Evolutionary conservation across 2,797 vertebrate genomes (phyloP).

Genomic region (Diglossa cyanea): DNA sequence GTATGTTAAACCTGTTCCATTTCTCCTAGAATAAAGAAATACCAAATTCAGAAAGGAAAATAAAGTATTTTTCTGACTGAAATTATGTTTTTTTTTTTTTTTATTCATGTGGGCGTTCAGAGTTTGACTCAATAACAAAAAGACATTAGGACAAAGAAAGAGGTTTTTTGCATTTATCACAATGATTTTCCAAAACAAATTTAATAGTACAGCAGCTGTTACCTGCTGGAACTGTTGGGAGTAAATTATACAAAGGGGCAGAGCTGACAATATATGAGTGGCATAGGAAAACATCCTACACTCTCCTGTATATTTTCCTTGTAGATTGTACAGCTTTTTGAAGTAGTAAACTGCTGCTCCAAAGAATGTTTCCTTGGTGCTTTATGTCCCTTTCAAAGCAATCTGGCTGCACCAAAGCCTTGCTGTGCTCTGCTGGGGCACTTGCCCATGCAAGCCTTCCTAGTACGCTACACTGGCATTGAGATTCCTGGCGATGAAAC

Average conservation of each 20-base stretch:
- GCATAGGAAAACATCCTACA: not conserved
- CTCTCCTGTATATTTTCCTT: not conserved
- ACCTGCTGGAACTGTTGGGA: not conserved
- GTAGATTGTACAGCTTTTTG: not conserved
- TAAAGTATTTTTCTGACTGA: not conserved
- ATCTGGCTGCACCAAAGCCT: not conserved
- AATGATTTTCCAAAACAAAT: not conserved
- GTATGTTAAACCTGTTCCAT: not conserved
- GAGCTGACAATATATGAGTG: not conserved
- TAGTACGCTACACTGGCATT: not conserved
- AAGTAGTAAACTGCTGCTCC: not conserved
- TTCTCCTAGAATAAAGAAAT: not conserved
- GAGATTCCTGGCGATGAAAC: not conserved
- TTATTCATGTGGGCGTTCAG: accelerated
- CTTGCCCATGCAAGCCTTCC: not conserved
- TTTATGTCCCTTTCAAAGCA: not conserved
- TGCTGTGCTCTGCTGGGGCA: accelerated
- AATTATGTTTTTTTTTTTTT: not conserved
- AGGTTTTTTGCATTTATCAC: not conserved
- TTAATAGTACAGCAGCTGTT: not conserved
- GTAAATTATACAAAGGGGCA: not conserved
- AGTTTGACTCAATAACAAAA: not conserved
- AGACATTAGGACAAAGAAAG: not conserved
- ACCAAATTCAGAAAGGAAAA: not conserved
- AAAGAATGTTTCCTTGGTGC: not conserved